Evolutionary conservation across 2,113 vertebrate species (phyloP).

Genomic region (Stegostoma tigrinum): DNA sequence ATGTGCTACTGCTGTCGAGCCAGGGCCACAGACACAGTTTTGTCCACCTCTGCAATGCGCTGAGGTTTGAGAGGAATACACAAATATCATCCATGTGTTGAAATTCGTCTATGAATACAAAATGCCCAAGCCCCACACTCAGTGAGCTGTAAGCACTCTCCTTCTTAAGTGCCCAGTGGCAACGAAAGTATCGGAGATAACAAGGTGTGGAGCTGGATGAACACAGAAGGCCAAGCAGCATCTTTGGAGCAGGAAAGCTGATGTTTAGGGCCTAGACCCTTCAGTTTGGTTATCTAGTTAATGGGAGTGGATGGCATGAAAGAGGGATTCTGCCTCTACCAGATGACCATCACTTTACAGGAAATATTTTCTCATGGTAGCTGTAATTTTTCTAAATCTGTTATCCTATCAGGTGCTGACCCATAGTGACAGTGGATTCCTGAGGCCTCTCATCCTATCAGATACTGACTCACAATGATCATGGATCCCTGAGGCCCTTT

Average conservation of each 20-base stretch:
- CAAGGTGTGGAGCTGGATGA: too few species aligned
- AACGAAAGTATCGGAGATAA: neutral
- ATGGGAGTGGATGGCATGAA: neutral
- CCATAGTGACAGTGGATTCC: neutral
- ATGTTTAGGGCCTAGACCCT: too few species aligned
- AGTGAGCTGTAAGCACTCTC: neutral
- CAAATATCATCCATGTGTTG: neutral
- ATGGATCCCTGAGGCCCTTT: neutral
- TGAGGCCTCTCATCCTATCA: neutral
- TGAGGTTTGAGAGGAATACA: neutral
- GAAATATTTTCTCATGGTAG: neutral
- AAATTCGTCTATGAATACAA: neutral
- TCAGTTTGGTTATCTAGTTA: neutral
- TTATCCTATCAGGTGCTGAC: neutral
- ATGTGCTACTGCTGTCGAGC: neutral
- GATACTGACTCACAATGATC: neutral
- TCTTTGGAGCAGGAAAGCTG: too few species aligned
- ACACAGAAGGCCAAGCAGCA: too few species aligned
- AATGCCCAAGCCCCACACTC: neutral
- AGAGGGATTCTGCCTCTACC: neutral
- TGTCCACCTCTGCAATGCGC: neutral
- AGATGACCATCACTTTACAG: neutral
- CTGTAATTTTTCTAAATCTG: neutral
- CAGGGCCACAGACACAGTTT: neutral
- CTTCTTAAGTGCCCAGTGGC: neutral